phyloP scores from a whole-genome alignment of 2,797 vertebrate species.

The Triplophysa bombifrons region DNA sequence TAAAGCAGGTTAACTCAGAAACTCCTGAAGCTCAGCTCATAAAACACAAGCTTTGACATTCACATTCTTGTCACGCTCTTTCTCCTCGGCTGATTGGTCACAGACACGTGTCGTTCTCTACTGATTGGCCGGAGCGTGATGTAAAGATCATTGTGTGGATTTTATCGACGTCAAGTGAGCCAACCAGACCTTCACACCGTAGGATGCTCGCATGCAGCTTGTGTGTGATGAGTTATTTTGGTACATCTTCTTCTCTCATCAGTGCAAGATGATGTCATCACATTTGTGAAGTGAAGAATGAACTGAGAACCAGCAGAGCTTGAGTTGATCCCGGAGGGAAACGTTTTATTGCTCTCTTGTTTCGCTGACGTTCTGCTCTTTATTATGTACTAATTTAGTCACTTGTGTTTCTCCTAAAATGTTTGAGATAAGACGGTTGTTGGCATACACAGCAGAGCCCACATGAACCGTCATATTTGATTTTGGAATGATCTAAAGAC shows the following conservation, averaged over 20 bases:
- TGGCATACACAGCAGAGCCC: too few relatives aligned
- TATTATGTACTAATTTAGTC: too few relatives aligned
- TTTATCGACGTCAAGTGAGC: background rate
- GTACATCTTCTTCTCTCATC: constrained; percentile 17
- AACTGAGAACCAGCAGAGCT: background rate
- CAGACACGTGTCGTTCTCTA: background rate
- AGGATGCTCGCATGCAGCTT: background rate
- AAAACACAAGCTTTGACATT: background rate
- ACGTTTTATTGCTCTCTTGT: too few relatives aligned
- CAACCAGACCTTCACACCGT: constrained; percentile 8
- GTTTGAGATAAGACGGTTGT: too few relatives aligned
- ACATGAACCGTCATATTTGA: too few relatives aligned
- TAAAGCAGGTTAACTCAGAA: background rate
- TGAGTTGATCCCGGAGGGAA: background rate
- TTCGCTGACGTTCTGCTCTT: too few relatives aligned
- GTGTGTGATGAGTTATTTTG: background rate
- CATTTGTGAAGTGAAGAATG: constrained; percentile 13
- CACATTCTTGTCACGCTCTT: background rate
- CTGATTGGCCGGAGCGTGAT: background rate
- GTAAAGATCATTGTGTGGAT: background rate
- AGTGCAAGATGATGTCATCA: constrained; percentile 23
- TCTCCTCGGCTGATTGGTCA: background rate
- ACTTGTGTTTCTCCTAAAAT: background rate
- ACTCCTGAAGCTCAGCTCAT: background rate
- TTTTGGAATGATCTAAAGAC: too few relatives aligned